Base-by-base conservation (phyloP, 2,797 vertebrate species). In the Leuciscus waleckii region DNA sequence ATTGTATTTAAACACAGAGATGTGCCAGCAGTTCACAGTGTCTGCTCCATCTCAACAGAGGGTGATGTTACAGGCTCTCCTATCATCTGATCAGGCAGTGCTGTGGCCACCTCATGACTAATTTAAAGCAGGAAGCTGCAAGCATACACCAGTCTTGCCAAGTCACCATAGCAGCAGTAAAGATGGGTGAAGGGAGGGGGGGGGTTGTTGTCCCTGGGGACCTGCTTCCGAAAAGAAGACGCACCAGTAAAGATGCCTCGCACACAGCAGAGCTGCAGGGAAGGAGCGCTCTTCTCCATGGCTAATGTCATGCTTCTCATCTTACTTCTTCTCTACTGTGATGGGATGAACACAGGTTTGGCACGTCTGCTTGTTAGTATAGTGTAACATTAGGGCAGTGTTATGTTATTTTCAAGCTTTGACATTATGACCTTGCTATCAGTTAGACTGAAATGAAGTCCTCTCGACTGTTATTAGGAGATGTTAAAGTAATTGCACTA, bases 291-390 rank as follows among this genome's bases (percentile, higher is more conserved):
- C 49, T 78, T 89, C 69, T 87, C 87, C 82, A 90, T 89, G 90
- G 87, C 78, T 85, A 84, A 86, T 29, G 37, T 79, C 41, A 81
- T 88, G 56, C 90, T 90, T 68, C 70, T 91, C 83, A 69, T 93
- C 69, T 81, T 94, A 83, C 79, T 94, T n/a, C 87, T 94, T 41
- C n/a, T 91, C 80, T 90, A 65, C 90, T 93, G 89, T 89, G 90
- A 90, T 81, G 79, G 85, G 88, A 88, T 90, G 89, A 84, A 90
- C 61, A 85, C 95, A 93, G 94, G 95, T 96, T 94, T 93, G 91
- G 76, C 67, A 13, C 69, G 7, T 91, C 54, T 79, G 23, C 29
- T 65, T 56, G 32, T 54, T 58, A 65, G 8, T 85, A 1, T 61
- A 8, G 10, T 79, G n/a, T 37, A 56, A 71, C 29, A 76, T 61